Evolutionary conservation across 2,113 vertebrate species (phyloP).

Genomic region (Lonchura striata): DNA sequence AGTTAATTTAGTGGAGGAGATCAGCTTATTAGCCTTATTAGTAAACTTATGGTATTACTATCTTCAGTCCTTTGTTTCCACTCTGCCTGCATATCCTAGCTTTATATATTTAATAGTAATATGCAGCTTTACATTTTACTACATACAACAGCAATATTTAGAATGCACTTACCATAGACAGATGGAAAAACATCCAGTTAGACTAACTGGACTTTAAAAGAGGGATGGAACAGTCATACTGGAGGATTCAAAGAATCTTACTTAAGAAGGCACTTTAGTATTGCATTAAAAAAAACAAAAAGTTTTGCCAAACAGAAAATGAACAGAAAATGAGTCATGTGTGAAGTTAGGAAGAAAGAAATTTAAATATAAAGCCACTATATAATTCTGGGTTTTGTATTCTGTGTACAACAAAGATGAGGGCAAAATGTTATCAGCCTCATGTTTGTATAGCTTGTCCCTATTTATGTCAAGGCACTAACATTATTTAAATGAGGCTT

Average conservation of each 20-base stretch:
- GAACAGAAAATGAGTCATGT: not conserved
- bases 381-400: not conserved
- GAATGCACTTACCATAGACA: not conserved
- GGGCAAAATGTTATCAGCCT: slow-evolving; percentile 46
- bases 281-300: not conserved
- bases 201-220: not conserved
- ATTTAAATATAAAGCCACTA: not conserved
- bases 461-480: slow-evolving; percentile 42
- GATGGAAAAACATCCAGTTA: not conserved
- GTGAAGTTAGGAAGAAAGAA: not conserved
- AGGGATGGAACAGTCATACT: not conserved
- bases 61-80: not conserved
- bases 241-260: not conserved
- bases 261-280: not conserved
- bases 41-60: not conserved
- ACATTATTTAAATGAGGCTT: slow-evolving; percentile 47
- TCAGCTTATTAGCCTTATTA: not conserved
- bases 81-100: not conserved
- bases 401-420: not conserved
- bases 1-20: not conserved
- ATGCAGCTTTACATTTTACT: not conserved
- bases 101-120: not conserved
- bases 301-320: not conserved
- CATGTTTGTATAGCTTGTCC: slow-evolving; percentile 29
- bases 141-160: not conserved